Conservation (phyloP, 1,140 invertebrate species). For the Pseudomyrmex gracilis region DNA sequence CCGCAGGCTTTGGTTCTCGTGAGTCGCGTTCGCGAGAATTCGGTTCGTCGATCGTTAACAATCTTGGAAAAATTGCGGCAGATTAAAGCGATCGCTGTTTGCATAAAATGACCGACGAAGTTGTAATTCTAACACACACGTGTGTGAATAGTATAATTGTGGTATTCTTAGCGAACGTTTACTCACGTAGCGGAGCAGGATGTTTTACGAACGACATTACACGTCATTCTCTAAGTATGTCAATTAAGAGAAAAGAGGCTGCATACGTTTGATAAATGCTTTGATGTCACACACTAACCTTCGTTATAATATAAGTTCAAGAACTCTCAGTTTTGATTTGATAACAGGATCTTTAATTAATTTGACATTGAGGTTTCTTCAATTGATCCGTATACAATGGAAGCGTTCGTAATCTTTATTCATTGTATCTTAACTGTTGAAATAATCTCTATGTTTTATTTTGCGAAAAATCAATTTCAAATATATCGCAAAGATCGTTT, state of each 20-base stretch:
- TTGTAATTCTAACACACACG: conserved; percentile 24
- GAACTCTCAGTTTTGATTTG: conserved; percentile 7
- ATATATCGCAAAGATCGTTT: background rate
- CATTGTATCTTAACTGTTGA: background rate
- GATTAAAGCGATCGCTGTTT: conserved; percentile 36
- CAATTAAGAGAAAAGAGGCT: conserved; percentile 48
- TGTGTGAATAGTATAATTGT: background rate
- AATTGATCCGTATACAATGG: background rate
- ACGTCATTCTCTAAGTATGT: conserved; percentile 24
- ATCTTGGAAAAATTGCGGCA: conserved; percentile 21
- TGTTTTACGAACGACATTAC: conserved; percentile 10
- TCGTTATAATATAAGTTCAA: conserved; percentile 13
- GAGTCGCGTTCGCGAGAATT: conserved; percentile 8
- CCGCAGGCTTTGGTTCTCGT: background rate
- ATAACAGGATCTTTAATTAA: background rate
- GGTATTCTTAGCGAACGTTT: conserved; percentile 42
- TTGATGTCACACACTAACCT: conserved; percentile 4
- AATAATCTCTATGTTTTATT: background rate
- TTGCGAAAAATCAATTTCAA: background rate
- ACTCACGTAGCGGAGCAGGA: background rate
- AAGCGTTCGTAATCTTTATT: background rate
- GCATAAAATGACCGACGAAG: conserved; percentile 37
- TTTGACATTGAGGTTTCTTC: background rate
- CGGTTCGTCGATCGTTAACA: conserved; percentile 20
- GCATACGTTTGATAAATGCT: background rate